These are phyloP conservation scores for Paedocypris micromegethes DNA, from an alignment of 2,797 vertebrate species.

Conservation along the genomic window DNA sequence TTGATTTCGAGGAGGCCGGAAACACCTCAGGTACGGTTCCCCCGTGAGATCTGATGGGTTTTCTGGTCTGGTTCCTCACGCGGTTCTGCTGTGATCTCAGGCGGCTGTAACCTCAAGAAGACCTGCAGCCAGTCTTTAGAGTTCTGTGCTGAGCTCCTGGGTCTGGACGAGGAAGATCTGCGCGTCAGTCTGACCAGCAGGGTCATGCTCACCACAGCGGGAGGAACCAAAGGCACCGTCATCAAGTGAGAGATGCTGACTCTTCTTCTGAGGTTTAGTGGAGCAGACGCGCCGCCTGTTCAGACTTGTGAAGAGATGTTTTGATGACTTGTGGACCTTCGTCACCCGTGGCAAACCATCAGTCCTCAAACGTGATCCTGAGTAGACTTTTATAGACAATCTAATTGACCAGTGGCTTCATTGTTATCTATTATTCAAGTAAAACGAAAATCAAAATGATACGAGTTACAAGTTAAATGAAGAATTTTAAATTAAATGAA, in stretches of 20 bases:
- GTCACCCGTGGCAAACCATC: no score
- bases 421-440: no score
- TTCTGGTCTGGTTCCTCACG: not conserved
- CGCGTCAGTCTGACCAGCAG: conserved; percentile 85
- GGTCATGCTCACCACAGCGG: conserved; percentile 94
- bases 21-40: conserved; percentile 82
- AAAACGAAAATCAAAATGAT: no score
- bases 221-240: conserved; percentile 90
- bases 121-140: conserved; percentile 77
- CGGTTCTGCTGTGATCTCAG: conserved; percentile 49
- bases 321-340: no score
- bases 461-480: no score
- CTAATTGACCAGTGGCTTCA: no score
- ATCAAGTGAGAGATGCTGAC: conserved; percentile 81
- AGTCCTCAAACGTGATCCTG: no score
- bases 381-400: no score
- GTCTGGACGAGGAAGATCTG: conserved; percentile 85
- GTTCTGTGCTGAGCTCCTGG: conserved; percentile 83
- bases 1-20: conserved; percentile 94
- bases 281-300: not conserved
- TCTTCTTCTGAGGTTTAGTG: not conserved
- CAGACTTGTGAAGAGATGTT: no score
- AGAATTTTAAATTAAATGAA: no score
- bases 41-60: no score
- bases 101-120: conserved; percentile 79